Base-by-base conservation (phyloP, 2,113 vertebrate species). In the Petrocephalus microphthalmus region DNA sequence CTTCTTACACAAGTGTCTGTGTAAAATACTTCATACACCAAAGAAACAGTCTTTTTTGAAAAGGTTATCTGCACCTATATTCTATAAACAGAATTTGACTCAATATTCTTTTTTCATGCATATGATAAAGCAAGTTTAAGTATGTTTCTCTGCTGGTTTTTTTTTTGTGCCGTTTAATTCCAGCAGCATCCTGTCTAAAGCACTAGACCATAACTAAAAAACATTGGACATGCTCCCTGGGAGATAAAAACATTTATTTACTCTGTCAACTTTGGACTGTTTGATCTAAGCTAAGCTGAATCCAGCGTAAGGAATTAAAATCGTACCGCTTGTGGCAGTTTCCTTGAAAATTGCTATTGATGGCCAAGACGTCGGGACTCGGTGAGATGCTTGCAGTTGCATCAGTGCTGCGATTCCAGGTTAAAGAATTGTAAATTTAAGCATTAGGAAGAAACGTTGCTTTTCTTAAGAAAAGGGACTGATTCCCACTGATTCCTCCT, bases 341-440 rank as follows among this genome's bases (percentile, higher is more conserved):
- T 78, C 6, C 82, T 5, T 51, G n/a, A 52, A 84, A 84, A 84
- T 11, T 52, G 49, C 25, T n/a, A 52, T 83, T n/a, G 37, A 45
- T 84, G 49, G 22, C 49, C 0, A 11, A 49, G n/a, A 13, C 29
- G 22, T 2, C 22, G 6, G 82, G 33, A 42, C 71, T 78, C 29
- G 0, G 47, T 51, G 42, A 83, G 47, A 20, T 45, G 81, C 82
- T 51, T 49, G n/a, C 51, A 7, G 11, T 84, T 13, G 52, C 47
- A 45, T 47, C 81, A 83, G 37, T 47, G 81, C 82, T n/a, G 45
- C 15, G 47, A 1, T 5, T 37, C 71, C 20, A 25, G 2, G n/a
- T 84, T 84, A 47, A 84, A 51, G 20, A 84, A 84, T 19, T 78
- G 71, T 33, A 78, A 78, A 78, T 78, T 19, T 78, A 78, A 78